phyloP scores from a whole-genome alignment of 2,888 invertebrate species.

The Scelioninae gen. 1 region DNA sequence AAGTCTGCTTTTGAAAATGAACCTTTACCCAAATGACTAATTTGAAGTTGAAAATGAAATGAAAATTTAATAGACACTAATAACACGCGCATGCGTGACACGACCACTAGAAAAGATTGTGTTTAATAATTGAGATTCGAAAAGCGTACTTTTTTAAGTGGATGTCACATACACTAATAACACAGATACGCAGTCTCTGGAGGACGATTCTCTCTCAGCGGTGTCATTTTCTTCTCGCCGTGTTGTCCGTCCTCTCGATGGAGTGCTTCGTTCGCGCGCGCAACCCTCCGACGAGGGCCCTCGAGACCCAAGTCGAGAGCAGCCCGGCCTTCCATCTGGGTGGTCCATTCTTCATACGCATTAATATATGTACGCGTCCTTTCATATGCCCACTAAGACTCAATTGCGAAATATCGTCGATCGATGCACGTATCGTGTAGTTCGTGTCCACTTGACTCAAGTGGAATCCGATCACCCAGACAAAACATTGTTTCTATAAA shows the following conservation, averaged over 20 bases:
- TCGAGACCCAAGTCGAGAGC: slow-evolving; percentile 79
- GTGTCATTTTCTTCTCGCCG: too few species aligned
- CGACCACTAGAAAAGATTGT: slow-evolving; percentile 38
- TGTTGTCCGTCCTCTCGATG: too few species aligned
- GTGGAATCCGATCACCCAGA: slow-evolving; percentile 26
- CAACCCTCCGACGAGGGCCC: too few species aligned
- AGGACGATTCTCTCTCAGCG: slow-evolving; percentile 61
- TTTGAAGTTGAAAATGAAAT: too few species aligned
- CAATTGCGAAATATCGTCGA: slow-evolving; percentile 40
- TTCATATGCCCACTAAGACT: slow-evolving; percentile 44
- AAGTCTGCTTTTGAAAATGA: too few species aligned
- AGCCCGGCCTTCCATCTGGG: slow-evolving; percentile 80
- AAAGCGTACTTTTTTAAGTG: slow-evolving; percentile 62
- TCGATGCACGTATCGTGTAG: slow-evolving; percentile 27
- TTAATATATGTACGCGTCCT: slow-evolving; percentile 75
- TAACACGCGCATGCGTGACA: slow-evolving; percentile 34
- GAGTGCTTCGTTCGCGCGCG: too few species aligned
- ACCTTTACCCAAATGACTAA: too few species aligned
- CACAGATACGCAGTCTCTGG: slow-evolving; percentile 51
- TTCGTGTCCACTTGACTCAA: slow-evolving; percentile 24
- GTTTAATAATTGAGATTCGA: slow-evolving; percentile 63
- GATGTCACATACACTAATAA: slow-evolving; percentile 65
- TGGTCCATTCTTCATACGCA: slow-evolving; percentile 83
- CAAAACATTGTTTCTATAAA: slow-evolving; percentile 51
- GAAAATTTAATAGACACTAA: slow-evolving; percentile 46